Evolutionary conservation across 2,888 invertebrate species (phyloP).

Genomic region (Drosophila monieri): DNA sequence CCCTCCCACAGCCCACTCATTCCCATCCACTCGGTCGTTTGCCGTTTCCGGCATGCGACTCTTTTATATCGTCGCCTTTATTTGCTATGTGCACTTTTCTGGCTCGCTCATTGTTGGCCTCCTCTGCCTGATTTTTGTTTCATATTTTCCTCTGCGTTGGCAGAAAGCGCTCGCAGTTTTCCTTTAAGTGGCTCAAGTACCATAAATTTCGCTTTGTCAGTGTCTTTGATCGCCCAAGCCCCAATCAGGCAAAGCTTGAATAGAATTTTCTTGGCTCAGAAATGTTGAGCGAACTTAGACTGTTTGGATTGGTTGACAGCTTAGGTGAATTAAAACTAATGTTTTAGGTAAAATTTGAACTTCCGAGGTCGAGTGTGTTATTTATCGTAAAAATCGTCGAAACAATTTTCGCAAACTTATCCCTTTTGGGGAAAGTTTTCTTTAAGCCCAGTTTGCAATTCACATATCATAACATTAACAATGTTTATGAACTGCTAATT

Average conservation of each 20-base stretch:
- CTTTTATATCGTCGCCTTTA: constrained; percentile 51
- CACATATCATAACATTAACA: not conserved
- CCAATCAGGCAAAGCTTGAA: constrained; percentile 38
- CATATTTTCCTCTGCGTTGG: constrained; percentile 16
- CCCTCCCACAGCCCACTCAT: not conserved
- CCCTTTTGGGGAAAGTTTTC: not conserved
- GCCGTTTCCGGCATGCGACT: constrained; percentile 60
- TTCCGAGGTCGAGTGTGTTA: too few relatives aligned
- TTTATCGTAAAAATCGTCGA: too few relatives aligned
- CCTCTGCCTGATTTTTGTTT: constrained; percentile 21
- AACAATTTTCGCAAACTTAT: too few relatives aligned
- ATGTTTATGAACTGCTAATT: constrained; percentile 69
- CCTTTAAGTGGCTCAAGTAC: constrained; percentile 45
- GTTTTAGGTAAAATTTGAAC: not conserved
- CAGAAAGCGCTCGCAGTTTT: constrained; percentile 42
- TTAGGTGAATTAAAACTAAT: not conserved
- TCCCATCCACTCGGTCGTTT: constrained; percentile 49
- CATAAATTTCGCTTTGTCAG: constrained; percentile 51
- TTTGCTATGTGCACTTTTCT: constrained; percentile 42
- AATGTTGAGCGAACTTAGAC: not conserved
- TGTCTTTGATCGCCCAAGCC: constrained; percentile 45
- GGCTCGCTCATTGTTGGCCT: constrained; percentile 29
- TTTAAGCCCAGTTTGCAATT: not conserved
- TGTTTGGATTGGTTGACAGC: not conserved
- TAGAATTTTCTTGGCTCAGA: constrained; percentile 3